Evolutionary conservation across 1,140 invertebrate genomes (phyloP).

Genomic region (Drosophila baimaii): DNA sequence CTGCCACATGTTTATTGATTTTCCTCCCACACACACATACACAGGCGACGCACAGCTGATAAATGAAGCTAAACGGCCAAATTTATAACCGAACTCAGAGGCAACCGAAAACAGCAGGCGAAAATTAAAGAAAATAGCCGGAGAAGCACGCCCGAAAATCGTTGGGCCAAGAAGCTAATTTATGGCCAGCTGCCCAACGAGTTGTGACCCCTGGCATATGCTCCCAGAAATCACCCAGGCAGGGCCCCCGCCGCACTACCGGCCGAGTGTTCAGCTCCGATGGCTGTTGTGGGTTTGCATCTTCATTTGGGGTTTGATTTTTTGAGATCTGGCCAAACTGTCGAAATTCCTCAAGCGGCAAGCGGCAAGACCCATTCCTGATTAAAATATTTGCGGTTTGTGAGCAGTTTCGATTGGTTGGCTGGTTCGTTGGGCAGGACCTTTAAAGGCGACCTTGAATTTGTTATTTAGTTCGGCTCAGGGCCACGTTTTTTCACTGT

Average conservation of each 20-base stretch:
- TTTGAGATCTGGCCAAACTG: slow-evolving; percentile 41
- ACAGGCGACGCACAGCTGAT: slow-evolving; percentile 32
- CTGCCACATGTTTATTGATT: slow-evolving; percentile 65
- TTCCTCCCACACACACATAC: slow-evolving; percentile 19
- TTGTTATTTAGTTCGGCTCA: not conserved
- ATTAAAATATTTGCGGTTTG: slow-evolving; percentile 55
- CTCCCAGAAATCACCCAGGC: slow-evolving; percentile 7
- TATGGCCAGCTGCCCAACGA: slow-evolving; percentile 51
- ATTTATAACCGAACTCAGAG: slow-evolving; percentile 41
- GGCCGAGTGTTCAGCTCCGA: slow-evolving; percentile 28
- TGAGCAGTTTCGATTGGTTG: slow-evolving; percentile 37
- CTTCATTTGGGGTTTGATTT: slow-evolving; percentile 58
- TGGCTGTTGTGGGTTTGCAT: slow-evolving; percentile 31
- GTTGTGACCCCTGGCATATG: slow-evolving; percentile 49
- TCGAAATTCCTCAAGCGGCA: slow-evolving; percentile 45
- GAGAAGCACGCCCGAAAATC: slow-evolving; percentile 49
- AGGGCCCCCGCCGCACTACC: slow-evolving; percentile 10
- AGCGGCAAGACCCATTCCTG: slow-evolving; percentile 36
- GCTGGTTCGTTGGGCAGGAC: not conserved
- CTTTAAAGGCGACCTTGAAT: slow-evolving; percentile 5
- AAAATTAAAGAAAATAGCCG: slow-evolving; percentile 53
- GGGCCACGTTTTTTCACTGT: slow-evolving; percentile 3
- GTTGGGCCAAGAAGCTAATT: slow-evolving; percentile 68
- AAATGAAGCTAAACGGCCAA: slow-evolving; percentile 51
- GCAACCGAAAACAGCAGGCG: slow-evolving; percentile 17